Evolutionary conservation across 2,888 invertebrate genomes (phyloP), one percentile per base, ranked within the genome.

Genomic region (Arctia plantaginis): DNA sequence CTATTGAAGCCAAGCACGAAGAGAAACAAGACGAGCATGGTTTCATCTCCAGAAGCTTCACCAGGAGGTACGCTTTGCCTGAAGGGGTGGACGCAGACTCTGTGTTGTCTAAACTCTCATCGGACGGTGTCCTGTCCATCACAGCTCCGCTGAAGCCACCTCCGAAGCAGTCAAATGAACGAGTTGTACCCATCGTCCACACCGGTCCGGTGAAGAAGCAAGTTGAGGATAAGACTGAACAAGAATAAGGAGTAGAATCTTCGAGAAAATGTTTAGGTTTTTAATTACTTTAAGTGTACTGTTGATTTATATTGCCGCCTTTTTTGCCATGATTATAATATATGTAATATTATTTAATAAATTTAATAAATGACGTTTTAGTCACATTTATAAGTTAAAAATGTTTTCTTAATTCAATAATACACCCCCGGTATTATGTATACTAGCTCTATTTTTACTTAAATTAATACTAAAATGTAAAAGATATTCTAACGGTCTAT

Each of bases 21-120:
- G 98, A 98, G 87, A 97, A 96, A 85, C 96, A 96, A 80, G 98
- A 98, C 86, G 97, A 98, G 82, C 98, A 98, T 82, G 97, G 97
- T 3, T 97, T 88, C 86, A 96, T 98, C 69, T 97, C 98, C 0
- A 96, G 98, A 71, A 97, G 98, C 86, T 98, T 98, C 83, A 95
- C 92, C 1, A 96, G 98, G 76, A 93, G 92, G 77, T 97, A 97
- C 82, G 90, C 96, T 33, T 88, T 97, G 72, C 97, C 97, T 0
- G 95, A 96, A 69, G 91, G 89, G 3, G 80, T 91, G 66, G 97
- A 98, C 76, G 96, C 97, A 0, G 97, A 97, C 41, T 93, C 96
- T 39, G 97, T 98, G 3, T 93, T 96, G 0, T 98, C 98, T 0
- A 97, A 96, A 27, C 92, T 98, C 30, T 98, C 98, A 20, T 97